Base-by-base conservation (phyloP, 2,797 vertebrate genomes). In the Siniperca obscura region DNA sequence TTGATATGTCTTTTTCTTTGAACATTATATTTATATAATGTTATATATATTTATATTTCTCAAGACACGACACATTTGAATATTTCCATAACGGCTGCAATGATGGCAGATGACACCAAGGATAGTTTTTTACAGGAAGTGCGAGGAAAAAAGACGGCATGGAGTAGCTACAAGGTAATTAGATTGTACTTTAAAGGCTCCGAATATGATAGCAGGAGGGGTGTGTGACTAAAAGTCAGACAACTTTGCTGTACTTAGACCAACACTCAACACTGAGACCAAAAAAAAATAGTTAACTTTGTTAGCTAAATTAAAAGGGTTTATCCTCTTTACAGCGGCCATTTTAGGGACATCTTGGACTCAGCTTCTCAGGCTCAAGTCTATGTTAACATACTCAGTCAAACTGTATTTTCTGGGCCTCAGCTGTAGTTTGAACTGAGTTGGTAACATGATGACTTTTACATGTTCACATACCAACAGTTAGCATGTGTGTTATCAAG, bases 251-350 rank as follows among this genome's bases (percentile, higher is more conserved):
- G 22, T 22, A 62, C 22, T 36, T 68, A 36, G 46, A 68, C 3
- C 9, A 9, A 62, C 17, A 7, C 46, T 7, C 14, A 17, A 48
- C 46, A 48, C 16, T 2, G 46, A 9, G 46, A 27, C 52, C 30
- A 30, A 25, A 27, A 62, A 62, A 21, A 48, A 46, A 19, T 17
- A 48, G 16, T 48, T 6, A 17, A 19, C 46, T 48, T 48, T 60
- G 44, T 68, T 60, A 19, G 34, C 17, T 10, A 10, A 25, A 36
- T 64, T 6, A 21, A 66, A 70, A n/a, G 53, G 5, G 1, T 68
- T 72, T 50, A 64, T 77, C 13, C 53, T 14, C 38, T 60, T 44
- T n/a, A 19, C 19, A 60, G 44, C 80, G n/a, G 46, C 61, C 55
- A 65, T 60, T 65, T 67, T 66, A 55, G 59, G 64, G 11, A 10